Evolutionary conservation across 2,888 invertebrate species (phyloP), one percentile per base, ranked within the genome.

Genomic region (Drosophila antonietae): DNA sequence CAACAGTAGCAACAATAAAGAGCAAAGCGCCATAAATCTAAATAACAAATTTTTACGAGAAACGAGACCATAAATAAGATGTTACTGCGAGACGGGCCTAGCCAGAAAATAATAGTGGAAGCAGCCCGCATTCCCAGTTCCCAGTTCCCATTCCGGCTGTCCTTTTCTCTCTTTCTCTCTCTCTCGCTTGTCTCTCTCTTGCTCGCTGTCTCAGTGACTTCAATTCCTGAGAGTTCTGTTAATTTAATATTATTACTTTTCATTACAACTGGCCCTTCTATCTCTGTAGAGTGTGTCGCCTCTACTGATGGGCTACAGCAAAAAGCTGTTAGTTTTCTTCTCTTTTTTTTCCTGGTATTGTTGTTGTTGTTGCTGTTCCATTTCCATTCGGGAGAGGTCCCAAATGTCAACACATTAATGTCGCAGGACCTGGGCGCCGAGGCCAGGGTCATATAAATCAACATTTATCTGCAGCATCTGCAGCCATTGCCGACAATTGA

Each of bases 211-310:
- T 12, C 31, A 37, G 65, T 71, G 72, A 72, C 75, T 71, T 75
- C 81, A 84, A 88, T 78, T 81, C 82, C 83, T 75, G 61, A 74
- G 88, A 87, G 84, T 81, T 84, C 80, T 86, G 83, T 90, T 89
- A 88, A 90, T 90, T 89, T 89, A 86, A 88, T 90, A 90, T 89
- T 90, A 89, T 89, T 90, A 89, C 88, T 86, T 89, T 89, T 90
- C 90, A 90, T 90, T 90, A 89, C 84, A 82, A 85, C 55, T 64
- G 66, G 57, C 63, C 56, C 49, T 33, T 20, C 51, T 57, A 33
- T 56, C 31, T 57, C 28, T 51, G 18, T 4, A n/a, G 33, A 57
- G 23, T 56, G 53, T 23, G 33, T 56, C 44, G 12, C 18, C 43
- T 57, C 31, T 39, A 20, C 53, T 75, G 60, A 78, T 78, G 67